phyloP scores from a whole-genome alignment of 2,113 vertebrate species.

The Gracilinanus agilis region DNA sequence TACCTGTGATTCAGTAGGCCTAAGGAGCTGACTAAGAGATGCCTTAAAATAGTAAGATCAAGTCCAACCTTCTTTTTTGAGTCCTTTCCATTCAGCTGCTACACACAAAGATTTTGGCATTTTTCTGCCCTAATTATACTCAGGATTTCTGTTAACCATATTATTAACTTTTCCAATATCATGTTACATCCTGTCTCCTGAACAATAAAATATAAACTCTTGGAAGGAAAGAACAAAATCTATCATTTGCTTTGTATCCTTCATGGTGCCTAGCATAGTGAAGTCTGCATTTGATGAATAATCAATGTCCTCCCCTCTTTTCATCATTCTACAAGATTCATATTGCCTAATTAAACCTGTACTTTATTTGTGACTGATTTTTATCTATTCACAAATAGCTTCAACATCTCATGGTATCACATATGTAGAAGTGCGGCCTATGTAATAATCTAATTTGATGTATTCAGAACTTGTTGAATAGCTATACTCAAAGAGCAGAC shows the following conservation, averaged over 20 bases:
- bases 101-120: background rate
- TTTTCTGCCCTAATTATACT: background rate
- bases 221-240: background rate
- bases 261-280: background rate
- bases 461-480: background rate
- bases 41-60: background rate
- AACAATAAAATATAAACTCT: conserved; percentile 45
- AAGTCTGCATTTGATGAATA: background rate
- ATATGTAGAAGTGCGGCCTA: background rate
- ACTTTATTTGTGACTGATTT: background rate
- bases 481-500: background rate
- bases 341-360: background rate
- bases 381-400: background rate
- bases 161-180: conserved; percentile 57
- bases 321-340: too few species aligned
- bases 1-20: background rate
- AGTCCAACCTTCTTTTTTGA: background rate
- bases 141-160: conserved; percentile 7
- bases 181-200: conserved; percentile 36
- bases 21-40: background rate
- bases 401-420: background rate
- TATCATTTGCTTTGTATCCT: conserved; percentile 37
- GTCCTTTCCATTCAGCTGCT: background rate
- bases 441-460: background rate
- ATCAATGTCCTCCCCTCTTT: too few species aligned